Conservation (phyloP, 2,797 vertebrate species). For the Otolemur crassicaudatus region DNA sequence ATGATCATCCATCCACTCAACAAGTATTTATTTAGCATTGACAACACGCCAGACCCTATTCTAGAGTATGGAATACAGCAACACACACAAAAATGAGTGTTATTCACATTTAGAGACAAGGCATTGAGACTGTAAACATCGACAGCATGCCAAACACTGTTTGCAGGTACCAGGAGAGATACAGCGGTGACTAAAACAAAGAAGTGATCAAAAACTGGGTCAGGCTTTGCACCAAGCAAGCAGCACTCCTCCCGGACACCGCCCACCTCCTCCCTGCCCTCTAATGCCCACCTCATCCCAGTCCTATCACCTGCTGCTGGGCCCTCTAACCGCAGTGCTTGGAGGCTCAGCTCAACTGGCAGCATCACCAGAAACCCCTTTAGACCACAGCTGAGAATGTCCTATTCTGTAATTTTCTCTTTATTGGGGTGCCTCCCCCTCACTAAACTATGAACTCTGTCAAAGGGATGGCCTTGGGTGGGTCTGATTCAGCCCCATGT, state of each 20-base stretch:
- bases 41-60: background rate
- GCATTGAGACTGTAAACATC: background rate
- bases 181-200: background rate
- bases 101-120: background rate
- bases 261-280: background rate
- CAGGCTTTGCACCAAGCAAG: background rate
- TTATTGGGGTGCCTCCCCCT: background rate
- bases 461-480: too few relatives aligned
- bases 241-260: rapidly evolving
- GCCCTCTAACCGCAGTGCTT: background rate
- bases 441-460: background rate
- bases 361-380: background rate
- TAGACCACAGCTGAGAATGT: background rate
- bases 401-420: background rate
- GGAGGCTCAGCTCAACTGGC: background rate
- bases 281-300: rapidly evolving
- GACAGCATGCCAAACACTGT: background rate
- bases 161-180: background rate
- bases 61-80: background rate
- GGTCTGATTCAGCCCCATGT: background rate
- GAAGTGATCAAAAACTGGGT: background rate
- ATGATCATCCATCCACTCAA: too few relatives aligned
- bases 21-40: background rate
- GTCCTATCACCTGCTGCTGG: rapidly evolving
- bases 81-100: background rate